Evolutionary conservation across 92 coral and sea anemone genomes (phyloP).

Genomic region (Porites cylindrica): DNA sequence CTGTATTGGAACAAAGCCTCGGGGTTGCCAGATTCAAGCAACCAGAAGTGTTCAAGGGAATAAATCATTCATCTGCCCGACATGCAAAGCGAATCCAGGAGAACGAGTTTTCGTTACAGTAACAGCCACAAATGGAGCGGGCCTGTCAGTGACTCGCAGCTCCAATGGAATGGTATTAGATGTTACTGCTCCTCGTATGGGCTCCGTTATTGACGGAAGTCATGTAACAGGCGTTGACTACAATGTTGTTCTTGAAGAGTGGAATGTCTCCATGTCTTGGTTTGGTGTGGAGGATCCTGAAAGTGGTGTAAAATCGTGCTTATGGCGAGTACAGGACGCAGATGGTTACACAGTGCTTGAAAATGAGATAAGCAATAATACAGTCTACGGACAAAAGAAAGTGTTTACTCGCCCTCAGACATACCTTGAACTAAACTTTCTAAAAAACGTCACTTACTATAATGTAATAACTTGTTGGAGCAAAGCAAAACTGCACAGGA

Average conservation of each 20-base stretch:
- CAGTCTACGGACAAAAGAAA: constrained; percentile 57
- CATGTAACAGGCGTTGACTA: constrained; percentile 65
- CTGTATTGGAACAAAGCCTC: constrained; percentile 91
- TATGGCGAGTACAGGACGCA: constrained; percentile 68
- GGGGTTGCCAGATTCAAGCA: constrained; percentile 78
- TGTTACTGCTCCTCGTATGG: constrained; percentile 83
- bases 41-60: constrained; percentile 61
- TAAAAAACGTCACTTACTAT: constrained; percentile 46
- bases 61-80: constrained; percentile 67
- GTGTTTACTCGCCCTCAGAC: constrained; percentile 52
- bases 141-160: constrained; percentile 61
- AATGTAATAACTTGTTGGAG: constrained; percentile 82
- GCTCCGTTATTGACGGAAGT: constrained; percentile 84
- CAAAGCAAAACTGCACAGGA: constrained; percentile 67
- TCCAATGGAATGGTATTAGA: constrained; percentile 93
- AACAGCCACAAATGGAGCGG: constrained; percentile 84
- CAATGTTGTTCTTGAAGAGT: constrained; percentile 66
- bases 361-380: constrained; percentile 27
- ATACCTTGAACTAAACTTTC: constrained; percentile 51
- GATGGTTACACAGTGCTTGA: constrained; percentile 48
- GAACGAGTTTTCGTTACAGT: constrained; percentile 75
- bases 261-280: constrained; percentile 91
- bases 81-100: constrained; percentile 70
- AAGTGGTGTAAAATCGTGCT: constrained; percentile 77
- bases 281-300: constrained; percentile 87